Conservation (phyloP, 2,113 vertebrate genomes). For the Bos javanicus region DNA sequence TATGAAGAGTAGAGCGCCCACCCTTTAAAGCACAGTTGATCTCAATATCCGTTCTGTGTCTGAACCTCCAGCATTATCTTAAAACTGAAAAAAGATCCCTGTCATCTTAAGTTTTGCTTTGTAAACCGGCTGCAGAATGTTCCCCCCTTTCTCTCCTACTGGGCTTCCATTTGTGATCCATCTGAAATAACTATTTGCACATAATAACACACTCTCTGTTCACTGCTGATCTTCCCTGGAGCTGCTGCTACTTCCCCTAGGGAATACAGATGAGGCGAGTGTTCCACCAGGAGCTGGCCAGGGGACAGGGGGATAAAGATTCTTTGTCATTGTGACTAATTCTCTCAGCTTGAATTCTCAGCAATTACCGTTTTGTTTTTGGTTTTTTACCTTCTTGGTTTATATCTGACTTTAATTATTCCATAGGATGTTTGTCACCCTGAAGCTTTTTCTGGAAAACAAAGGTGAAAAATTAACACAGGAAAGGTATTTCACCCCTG, state of each 20-base stretch:
- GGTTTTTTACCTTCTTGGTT: not conserved
- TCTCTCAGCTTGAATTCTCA: not conserved
- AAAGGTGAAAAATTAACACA: not conserved
- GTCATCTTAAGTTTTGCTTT: not conserved
- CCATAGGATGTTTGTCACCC: not conserved
- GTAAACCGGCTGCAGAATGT: not conserved
- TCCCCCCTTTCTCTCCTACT: not conserved
- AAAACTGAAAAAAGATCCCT: not conserved
- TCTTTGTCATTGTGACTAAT: not conserved
- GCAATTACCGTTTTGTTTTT: not conserved
- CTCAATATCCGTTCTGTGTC: not conserved
- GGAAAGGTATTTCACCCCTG: not conserved
- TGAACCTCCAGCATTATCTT: not conserved
- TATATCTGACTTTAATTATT: constrained; percentile 12
- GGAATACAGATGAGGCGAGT: not conserved
- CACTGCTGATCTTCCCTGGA: not conserved
- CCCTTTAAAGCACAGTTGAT: not conserved
- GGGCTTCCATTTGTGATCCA: not conserved
- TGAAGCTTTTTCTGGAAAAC: not conserved
- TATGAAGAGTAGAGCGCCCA: not conserved
- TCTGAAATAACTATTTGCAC: not conserved
- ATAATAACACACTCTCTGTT: not conserved
- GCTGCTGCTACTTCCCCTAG: not conserved
- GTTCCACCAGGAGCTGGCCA: not conserved
- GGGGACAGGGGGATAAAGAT: not conserved